Evolutionary conservation across 2,888 invertebrate genomes (phyloP), one percentile per base, ranked within the genome.

Genomic region (Stenoptilia bipunctidactyla): DNA sequence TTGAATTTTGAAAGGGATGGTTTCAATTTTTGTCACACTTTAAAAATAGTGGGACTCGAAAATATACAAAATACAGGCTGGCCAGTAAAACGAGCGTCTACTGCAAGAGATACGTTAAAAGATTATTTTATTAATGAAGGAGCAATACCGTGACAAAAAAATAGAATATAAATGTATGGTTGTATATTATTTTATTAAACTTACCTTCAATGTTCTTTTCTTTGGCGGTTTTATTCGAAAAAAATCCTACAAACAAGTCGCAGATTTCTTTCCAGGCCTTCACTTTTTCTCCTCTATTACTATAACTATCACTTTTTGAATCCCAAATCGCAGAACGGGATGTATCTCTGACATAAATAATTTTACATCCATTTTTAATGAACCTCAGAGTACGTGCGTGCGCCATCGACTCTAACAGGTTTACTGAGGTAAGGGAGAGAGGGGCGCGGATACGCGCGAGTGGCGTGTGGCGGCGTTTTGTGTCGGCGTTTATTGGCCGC

Each of bases 231-330:
- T 51, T 50, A 43, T 48, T 44, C 38, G 39, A 38, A 41, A 49
- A 50, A 49, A 44, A 6, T 39, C 40, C 40, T 6, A 51, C 40
- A 49, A 49, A 53, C 37, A 45, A 46, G 42, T 49, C 42, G 14
- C 50, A 53, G 27, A 53, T 53, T 42, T 49, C 48, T 51, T 49
- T 45, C 48, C 51, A 53, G 47, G 50, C 47, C 36, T 49, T 51
- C 27, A 48, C 47, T 49, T 49, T 48, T 45, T 48, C 49, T 27
- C 36, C 39, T 45, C 48, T 47, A 46, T 48, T 48, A 44, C 48
- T 50, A 36, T 52, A 49, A 40, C 39, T 42, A 45, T 50, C 48
- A 44, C 40, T 43, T 40, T 46, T 48, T 45, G 44, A 49, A 50
- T 53, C 48, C 51, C 48, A 51, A 47, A 53, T 51, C 38, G 51